Evolutionary conservation across 2,797 vertebrate genomes (phyloP), one percentile per base, ranked within the genome.

Genomic region (Malacoraja senta): DNA sequence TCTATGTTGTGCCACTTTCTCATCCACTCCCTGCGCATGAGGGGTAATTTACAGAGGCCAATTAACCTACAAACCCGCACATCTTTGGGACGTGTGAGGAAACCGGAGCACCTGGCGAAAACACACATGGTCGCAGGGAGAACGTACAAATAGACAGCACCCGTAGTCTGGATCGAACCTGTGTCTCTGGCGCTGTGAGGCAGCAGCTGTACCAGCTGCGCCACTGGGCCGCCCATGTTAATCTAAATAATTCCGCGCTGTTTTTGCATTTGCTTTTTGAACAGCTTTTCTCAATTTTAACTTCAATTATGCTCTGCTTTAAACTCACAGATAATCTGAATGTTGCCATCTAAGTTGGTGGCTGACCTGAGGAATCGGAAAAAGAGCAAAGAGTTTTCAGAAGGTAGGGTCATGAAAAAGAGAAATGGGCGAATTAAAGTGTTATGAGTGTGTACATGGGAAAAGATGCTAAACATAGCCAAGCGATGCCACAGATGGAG

Each of bases 231-330:
- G 44, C 44, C 44, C 44, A 44, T 44, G 44, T 44, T 44, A 44
- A 44, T 44, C 26, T 71, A 92, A 92, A 74, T 92, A 91, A 91
- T 65, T 44, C 65, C 88, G 74, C 68, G 26, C 32, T 71, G 88
- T 38, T 72, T 63, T 38, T 21, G 72, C 44, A 21, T 13, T 24
- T 74, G 32, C 68, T 92, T 76, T 92, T 38, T 38, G 76, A 24
- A 53, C 38, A 92, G 71, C n/a, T 24, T 44, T 53, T 74, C 44
- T 71, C 38, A 3, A 53, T 13, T 76, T 76, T 53, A 92, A 38
- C 19, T 72, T 63, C 83, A n/a, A 38, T 71, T 8, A 9, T 8
- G 21, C 65, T 32, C 88, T 72, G 72, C 44, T 72, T 72, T 91
- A 91, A 72, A 91, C 88, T 72, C 38, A 91, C 21, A 71, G 65